phyloP scores from a whole-genome alignment of 2,888 invertebrate genomes.

The Exocentrus adspersus region DNA sequence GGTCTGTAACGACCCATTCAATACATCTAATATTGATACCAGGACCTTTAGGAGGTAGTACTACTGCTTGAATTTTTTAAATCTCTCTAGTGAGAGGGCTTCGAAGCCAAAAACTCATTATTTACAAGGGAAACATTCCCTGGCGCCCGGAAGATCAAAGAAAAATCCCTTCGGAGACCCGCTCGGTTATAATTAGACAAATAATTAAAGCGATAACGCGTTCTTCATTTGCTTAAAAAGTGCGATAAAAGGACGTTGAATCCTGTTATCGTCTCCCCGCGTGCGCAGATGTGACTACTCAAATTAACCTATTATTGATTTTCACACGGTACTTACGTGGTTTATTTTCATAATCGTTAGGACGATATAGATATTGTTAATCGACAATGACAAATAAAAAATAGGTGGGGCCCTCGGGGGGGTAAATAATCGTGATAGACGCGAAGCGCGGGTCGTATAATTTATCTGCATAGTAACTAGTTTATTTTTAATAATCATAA shows the following conservation, averaged over 20 bases:
- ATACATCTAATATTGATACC: slow-evolving; percentile 8
- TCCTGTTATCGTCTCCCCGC: slow-evolving; percentile 18
- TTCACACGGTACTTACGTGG: slow-evolving; percentile 47
- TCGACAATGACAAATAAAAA: slow-evolving; percentile 27
- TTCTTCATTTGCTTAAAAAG: slow-evolving; percentile 19
- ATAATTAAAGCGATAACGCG: slow-evolving; percentile 7
- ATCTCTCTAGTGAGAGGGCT: too few species aligned
- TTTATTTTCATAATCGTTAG: slow-evolving; percentile 30
- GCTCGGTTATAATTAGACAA: slow-evolving; percentile 9
- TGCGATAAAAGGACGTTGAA: slow-evolving; percentile 47
- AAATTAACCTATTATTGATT: slow-evolving; percentile 44
- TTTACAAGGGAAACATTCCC: neutral
- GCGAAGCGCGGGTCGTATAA: neutral
- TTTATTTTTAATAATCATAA: too few species aligned
- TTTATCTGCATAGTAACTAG: neutral
- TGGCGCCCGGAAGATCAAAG: slow-evolving; percentile 8
- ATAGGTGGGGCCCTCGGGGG: neutral
- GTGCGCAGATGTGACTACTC: slow-evolving; percentile 35
- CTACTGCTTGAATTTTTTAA: too few species aligned
- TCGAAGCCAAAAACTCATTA: neutral
- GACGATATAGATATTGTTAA: slow-evolving; percentile 22
- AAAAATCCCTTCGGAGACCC: slow-evolving; percentile 5
- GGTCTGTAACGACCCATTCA: slow-evolving; percentile 5
- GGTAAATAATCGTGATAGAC: neutral
- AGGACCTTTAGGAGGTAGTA: too few species aligned